These are phyloP conservation scores for Epizoanthus rinbou DNA, from an alignment of 92 coral and sea anemone genomes.

Conservation along the genomic window DNA sequence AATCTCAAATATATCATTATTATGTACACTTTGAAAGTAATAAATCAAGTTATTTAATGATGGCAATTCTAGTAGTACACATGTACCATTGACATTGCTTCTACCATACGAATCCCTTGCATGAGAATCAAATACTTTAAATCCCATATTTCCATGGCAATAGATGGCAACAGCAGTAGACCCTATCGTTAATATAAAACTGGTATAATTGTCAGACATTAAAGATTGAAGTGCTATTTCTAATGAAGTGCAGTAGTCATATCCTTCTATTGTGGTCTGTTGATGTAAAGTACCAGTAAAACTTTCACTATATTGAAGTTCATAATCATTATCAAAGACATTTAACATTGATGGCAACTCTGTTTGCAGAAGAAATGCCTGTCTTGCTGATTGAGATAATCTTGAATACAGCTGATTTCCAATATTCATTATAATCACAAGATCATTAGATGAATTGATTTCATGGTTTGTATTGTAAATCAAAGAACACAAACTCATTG, in stretches of 20 bases:
- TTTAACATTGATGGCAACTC: slow-evolving; percentile 55
- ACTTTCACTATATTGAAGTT: slow-evolving; percentile 28
- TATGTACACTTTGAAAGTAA: slow-evolving; percentile 52
- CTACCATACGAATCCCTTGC: slow-evolving; percentile 53
- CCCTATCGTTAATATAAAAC: slow-evolving; percentile 57
- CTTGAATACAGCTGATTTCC: slow-evolving; percentile 61
- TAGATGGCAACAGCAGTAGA: slow-evolving; percentile 46
- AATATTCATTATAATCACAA: slow-evolving; percentile 46
- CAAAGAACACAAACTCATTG: slow-evolving; percentile 2
- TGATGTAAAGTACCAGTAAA: slow-evolving; percentile 50
- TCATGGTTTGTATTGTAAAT: slow-evolving; percentile 39
- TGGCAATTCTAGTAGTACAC: slow-evolving; percentile 54
- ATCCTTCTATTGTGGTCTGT: slow-evolving; percentile 57
- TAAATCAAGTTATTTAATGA: slow-evolving; percentile 41
- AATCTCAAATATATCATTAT: slow-evolving; percentile 54
- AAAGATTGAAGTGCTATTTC: slow-evolving; percentile 56
- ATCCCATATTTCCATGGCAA: slow-evolving; percentile 45
- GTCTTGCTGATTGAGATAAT: slow-evolving; percentile 59
- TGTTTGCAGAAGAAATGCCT: slow-evolving; percentile 42
- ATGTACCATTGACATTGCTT: slow-evolving; percentile 59
- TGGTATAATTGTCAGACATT: slow-evolving; percentile 48
- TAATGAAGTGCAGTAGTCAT: slow-evolving; percentile 60
- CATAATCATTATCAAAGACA: slow-evolving; percentile 40
- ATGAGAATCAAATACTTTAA: slow-evolving; percentile 57
- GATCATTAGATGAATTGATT: slow-evolving; percentile 44